These are phyloP conservation scores for Hippocampus barbouri DNA, from an alignment of 2,113 vertebrate species.

Conservation along the genomic window DNA sequence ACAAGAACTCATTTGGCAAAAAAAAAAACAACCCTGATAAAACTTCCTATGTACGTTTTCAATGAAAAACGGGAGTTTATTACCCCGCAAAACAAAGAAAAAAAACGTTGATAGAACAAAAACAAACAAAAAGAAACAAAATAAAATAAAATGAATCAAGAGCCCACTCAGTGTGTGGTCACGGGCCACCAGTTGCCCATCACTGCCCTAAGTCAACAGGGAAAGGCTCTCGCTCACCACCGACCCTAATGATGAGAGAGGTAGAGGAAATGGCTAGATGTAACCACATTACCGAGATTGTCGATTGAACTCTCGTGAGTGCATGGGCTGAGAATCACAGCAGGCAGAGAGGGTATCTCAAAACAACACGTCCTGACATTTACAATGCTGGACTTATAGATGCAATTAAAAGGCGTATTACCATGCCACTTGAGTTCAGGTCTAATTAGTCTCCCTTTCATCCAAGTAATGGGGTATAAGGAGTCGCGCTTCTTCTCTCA, in stretches of 20 bases:
- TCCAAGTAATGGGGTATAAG: neutral
- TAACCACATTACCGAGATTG: constrained; percentile 6
- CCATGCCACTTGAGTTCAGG: constrained; percentile 1
- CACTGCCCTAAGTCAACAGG: neutral
- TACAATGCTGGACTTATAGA: constrained; percentile 2
- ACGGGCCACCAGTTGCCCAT: too few species aligned
- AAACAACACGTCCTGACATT: constrained; percentile 9
- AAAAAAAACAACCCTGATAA: too few species aligned
- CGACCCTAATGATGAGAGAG: too few species aligned
- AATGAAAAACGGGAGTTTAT: too few species aligned
- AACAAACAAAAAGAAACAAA: too few species aligned
- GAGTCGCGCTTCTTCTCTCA: constrained; percentile 43
- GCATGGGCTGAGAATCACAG: neutral
- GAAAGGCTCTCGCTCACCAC: neutral
- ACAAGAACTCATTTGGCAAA: too few species aligned
- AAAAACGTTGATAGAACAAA: too few species aligned
- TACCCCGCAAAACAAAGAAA: too few species aligned
- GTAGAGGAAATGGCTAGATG: too few species aligned
- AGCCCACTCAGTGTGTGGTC: too few species aligned
- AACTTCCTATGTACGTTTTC: too few species aligned
- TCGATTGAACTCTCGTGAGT: neutral
- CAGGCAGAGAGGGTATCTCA: neutral
- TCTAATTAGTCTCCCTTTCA: constrained; percentile 12
- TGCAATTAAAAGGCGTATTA: constrained; percentile 7
- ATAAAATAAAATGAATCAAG: too few species aligned